phyloP scores from a whole-genome alignment of 2,113 vertebrate species.

The Rostratula benghalensis region DNA sequence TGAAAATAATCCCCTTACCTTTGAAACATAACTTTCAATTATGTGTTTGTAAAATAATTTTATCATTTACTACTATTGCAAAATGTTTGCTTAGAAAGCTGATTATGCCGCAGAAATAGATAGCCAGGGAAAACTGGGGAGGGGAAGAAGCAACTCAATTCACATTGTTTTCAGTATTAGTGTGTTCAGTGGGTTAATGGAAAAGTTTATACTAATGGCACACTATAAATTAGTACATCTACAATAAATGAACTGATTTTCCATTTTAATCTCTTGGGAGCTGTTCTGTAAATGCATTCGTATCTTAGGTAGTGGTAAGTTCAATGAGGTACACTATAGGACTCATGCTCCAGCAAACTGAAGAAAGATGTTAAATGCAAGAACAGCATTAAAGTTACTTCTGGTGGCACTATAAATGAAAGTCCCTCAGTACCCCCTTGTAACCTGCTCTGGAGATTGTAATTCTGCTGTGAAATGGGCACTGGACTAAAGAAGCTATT shows the following conservation, averaged over 20 bases:
- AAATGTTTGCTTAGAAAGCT: neutral
- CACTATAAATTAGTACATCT: constrained; percentile 47
- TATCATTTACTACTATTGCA: neutral
- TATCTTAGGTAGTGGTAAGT: neutral
- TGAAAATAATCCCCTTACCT: neutral
- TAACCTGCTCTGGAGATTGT: neutral
- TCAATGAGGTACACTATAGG: neutral
- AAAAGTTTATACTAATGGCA: neutral
- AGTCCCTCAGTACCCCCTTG: neutral
- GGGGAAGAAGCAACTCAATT: neutral
- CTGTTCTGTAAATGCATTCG: constrained; percentile 41
- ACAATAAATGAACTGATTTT: constrained; percentile 49
- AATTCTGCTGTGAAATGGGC: constrained; percentile 10
- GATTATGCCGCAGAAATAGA: neutral
- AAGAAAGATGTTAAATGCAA: constrained; percentile 18
- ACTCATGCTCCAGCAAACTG: constrained; percentile 8
- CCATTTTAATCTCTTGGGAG: neutral
- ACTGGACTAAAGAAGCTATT: neutral
- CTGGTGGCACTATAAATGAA: neutral
- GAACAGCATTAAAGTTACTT: constrained; percentile 12
- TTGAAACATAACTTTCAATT: neutral
- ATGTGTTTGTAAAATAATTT: neutral
- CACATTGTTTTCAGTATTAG: neutral
- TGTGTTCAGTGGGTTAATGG: neutral
- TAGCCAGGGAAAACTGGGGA: neutral